These are phyloP conservation scores for Brassicogethes aeneus DNA, from an alignment of 2,888 invertebrate genomes.

Conservation along the genomic window DNA sequence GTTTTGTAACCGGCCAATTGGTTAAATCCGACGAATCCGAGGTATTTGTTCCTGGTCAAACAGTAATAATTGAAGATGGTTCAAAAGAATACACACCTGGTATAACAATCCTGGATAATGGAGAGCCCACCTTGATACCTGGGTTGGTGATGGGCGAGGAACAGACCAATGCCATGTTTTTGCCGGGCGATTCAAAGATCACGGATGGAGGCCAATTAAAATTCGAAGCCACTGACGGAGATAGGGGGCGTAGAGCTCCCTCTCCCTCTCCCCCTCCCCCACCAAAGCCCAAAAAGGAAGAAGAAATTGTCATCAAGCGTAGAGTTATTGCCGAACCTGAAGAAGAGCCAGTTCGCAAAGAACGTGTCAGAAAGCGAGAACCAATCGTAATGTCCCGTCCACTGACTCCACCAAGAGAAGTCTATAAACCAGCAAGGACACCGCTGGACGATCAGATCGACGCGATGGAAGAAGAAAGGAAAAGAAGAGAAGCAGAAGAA, in stretches of 20 bases:
- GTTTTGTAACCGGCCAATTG: conserved; percentile 72
- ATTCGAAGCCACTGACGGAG: conserved; percentile 34
- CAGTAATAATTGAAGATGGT: conserved; percentile 60
- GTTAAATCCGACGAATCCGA: conserved; percentile 49
- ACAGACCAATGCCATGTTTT: conserved; percentile 34
- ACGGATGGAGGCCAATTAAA: conserved; percentile 35
- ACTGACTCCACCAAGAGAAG: conserved; percentile 22
- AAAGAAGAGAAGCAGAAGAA: conserved; percentile 33
- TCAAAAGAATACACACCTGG: conserved; percentile 69
- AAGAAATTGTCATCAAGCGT: conserved; percentile 32
- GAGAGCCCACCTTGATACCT: conserved; percentile 68
- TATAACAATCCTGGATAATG: conserved; percentile 65
- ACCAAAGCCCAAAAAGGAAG: conserved; percentile 22
- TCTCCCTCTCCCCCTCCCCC: conserved; percentile 21
- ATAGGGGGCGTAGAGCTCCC: conserved; percentile 17
- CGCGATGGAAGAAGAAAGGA: conserved; percentile 26
- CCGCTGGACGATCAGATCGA: conserved; percentile 32
- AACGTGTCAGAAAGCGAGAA: conserved; percentile 28
- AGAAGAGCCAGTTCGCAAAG: conserved; percentile 27
- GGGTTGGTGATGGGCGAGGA: conserved; percentile 63
- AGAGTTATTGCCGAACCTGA: conserved; percentile 29
- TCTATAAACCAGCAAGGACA: conserved; percentile 22
- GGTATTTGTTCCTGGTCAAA: conserved; percentile 56
- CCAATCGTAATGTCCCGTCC: conserved; percentile 15
- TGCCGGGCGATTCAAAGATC: conserved; percentile 36